Base-by-base conservation (phyloP, 2,113 vertebrate genomes). In the Corythaeola cristata region DNA sequence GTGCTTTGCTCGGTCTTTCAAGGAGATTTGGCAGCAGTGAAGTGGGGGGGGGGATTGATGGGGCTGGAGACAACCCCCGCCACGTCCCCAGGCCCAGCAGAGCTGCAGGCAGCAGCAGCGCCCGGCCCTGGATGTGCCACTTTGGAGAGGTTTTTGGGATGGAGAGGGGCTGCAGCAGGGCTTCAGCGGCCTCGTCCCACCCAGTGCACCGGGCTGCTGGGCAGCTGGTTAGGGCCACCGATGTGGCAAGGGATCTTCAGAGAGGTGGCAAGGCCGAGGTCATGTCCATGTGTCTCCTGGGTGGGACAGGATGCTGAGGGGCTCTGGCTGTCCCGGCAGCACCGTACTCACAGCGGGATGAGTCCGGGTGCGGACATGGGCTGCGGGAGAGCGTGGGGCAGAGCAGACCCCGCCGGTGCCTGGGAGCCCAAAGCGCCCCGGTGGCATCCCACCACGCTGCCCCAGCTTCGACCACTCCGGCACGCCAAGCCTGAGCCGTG, bases 401-500 rank as follows among this genome's bases (percentile, higher is more conserved):
- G 64, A 50, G 56, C 32, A 33, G 44, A 71, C 12, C 49, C 15
- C 2, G 1, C 45, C 37, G 26, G 52, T 1, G 1, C 9, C 24
- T 52, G 24, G 23, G 24, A 73, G 17, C 60, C 39, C 69, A 21
- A 15, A 8, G 44, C 12, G 14, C 11, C 15, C 52, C 1, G 2
- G 28, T 3, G 35, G 24, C 52, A 52, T 8, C 80, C 66, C 49
- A 63, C 10, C 74, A 17, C 58, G 27, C 73, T 58, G 62, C 15
- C 45, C 58, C 60, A 39, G 50, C 19, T 50, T 47, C 76, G 27
- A 20, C 39, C 41, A 5, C 41, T 15, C 41, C 41, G 12, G 41
- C 39, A 39, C 39, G 39, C 39, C 39, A 39, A 39, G 39, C 39
- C 47, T 1, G 19, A 59, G 47, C 11, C 0, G 0, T 8, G 60